Conservation (phyloP, 2,113 vertebrate species). For the Blennius ocellaris region DNA sequence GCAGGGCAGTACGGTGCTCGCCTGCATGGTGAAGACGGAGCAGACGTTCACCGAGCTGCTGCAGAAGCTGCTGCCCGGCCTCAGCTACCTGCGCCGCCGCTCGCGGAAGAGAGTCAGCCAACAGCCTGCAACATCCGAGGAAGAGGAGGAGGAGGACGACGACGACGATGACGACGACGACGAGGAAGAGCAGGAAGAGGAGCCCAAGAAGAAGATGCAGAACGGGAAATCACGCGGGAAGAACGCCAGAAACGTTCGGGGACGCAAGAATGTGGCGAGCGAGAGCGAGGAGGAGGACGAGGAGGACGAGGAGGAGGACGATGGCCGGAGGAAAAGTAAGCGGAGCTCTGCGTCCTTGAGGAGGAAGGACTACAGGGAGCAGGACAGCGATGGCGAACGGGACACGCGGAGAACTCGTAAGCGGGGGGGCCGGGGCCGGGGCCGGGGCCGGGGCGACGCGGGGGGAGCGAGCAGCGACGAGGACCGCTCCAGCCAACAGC, state of each 20-base stretch:
- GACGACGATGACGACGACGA: slow-evolving; percentile 26
- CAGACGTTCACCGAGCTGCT: slow-evolving; percentile 91
- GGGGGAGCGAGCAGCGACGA: slow-evolving; percentile 72
- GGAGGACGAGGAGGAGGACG: slow-evolving; percentile 20
- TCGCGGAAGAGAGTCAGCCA: slow-evolving; percentile 82
- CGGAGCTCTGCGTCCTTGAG: slow-evolving; percentile 59
- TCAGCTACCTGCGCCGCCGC: slow-evolving; percentile 90
- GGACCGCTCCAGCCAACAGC: slow-evolving; percentile 73
- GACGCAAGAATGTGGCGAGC: slow-evolving; percentile 46
- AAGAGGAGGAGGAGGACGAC: slow-evolving; percentile 54
- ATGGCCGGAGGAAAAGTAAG: slow-evolving; percentile 73
- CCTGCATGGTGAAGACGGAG: slow-evolving; percentile 93
- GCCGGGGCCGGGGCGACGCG: slow-evolving; percentile 4
- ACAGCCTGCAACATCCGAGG: slow-evolving; percentile 60
- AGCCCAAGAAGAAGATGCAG: slow-evolving; percentile 67
- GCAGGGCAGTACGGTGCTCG: slow-evolving; percentile 89
- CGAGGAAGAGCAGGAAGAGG: slow-evolving; percentile 28
- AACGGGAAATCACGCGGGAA: slow-evolving; percentile 71
- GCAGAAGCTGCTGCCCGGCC: slow-evolving; percentile 91
- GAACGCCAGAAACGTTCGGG: slow-evolving; percentile 24
- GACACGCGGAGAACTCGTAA: slow-evolving; percentile 75
- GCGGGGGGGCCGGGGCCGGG: slow-evolving; percentile 35
- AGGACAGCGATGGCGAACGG: slow-evolving; percentile 80
- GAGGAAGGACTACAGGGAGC: slow-evolving; percentile 80
- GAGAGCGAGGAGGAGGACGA: slow-evolving; percentile 61